phyloP scores from a whole-genome alignment of 2,113 vertebrate genomes.

The Ammospiza nelsoni region DNA sequence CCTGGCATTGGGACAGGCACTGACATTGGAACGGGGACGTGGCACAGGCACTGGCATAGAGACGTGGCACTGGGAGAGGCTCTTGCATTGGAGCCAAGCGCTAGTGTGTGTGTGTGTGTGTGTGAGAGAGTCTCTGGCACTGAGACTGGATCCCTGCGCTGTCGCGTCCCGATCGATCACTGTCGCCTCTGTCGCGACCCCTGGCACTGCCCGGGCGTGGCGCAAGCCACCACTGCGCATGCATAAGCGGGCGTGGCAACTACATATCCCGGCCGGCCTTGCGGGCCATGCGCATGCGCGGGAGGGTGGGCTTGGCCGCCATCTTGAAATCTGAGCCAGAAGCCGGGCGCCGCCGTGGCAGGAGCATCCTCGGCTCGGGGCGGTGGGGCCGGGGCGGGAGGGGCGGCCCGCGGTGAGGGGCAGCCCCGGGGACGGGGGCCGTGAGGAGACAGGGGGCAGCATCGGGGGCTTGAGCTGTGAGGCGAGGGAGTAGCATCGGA shows the following conservation, averaged over 20 bases:
- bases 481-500: neutral
- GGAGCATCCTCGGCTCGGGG: neutral
- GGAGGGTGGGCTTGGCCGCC: neutral
- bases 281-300: accelerated
- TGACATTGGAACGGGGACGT: accelerated
- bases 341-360: neutral
- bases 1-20: neutral
- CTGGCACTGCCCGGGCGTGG: accelerated
- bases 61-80: neutral
- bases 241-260: accelerated
- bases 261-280: slow-evolving; percentile 29
- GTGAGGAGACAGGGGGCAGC: neutral
- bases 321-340: slow-evolving; percentile 76
- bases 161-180: neutral
- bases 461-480: neutral
- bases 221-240: neutral
- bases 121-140: neutral
- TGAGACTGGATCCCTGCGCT: neutral
- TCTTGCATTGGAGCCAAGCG: neutral
- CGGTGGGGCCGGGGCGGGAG: neutral
- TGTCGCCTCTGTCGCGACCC: accelerated
- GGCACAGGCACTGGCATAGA: neutral
- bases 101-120: neutral
- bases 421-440: neutral
- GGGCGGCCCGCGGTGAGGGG: neutral